Base-by-base conservation (phyloP, 2,888 invertebrate species). In the Griposia aprilina region DNA sequence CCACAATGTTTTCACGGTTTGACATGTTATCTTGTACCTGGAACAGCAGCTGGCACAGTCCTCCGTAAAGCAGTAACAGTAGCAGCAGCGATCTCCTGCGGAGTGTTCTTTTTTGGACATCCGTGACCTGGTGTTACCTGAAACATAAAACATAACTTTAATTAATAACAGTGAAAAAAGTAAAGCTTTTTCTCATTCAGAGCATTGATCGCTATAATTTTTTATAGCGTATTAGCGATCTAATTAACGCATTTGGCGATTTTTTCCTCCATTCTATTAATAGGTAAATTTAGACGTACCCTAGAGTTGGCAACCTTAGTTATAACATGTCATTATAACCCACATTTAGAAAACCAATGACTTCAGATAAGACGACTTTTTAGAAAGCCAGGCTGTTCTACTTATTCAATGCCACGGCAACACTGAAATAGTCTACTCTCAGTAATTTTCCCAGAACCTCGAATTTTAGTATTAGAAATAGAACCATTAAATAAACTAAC, bases 41-140 rank as follows among this genome's bases (percentile, higher is more conserved):
- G 98, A 71, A 99, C 99, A 70, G 99, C 99, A 72, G 98, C 98
- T 74, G 99, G 99, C 11, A 99, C 99, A 70, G 98, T 99, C 90
- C 99, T 97, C 89, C 98, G 97, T 80, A 99, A 97, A 81, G 99
- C 99, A 45, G 98, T 98, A 1, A 99, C 99, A 0, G 99, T 99
- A 4, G 99, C 99, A 41, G 97, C 94, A 50, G 98, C 99, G 78
- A 99, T 98, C 91, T 99, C 98, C 89, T 98, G 97, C 8, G 99
- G 97, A 45, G 98, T 97, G 91, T 97, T 98, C 74, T 89, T 92
- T 87, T 97, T 98, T 63, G 97, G 88, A 93, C 97, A 97, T 45
- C 97, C 97, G 96, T 99, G 98, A 78, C 99, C 99, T 79, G 98
- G 98, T 73, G 98, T 99, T 4, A 96, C 94, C 95, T 95, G 67